Base-by-base conservation (phyloP, 2,113 vertebrate genomes). In the Terrapene triunguis region DNA sequence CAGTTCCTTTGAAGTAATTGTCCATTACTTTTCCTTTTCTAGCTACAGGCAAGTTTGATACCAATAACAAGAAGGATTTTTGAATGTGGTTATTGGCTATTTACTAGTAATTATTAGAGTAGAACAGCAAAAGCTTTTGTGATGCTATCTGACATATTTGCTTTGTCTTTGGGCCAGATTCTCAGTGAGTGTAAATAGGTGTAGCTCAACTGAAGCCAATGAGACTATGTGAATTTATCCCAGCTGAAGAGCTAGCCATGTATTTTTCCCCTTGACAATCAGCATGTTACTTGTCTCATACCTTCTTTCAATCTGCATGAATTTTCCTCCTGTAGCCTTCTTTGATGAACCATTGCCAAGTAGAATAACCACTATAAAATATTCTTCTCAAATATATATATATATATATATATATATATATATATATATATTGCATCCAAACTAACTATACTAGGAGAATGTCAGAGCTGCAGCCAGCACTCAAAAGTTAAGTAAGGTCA, bases 1-100 rank as follows among this genome's bases (percentile, higher is more conserved):
- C 79, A 10, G 19, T 79, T 90, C 65, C 42, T 95, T 93, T 95
- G 89, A 59, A 84, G 38, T 92, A 95, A 93, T 95, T 95, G 80
- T 79, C 84, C 59, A 59, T 90, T 95, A 47, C 80, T 90, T 80
- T 93, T 96, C 51, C 80, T 94, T 69, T 72, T 95, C 84, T 35
- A 84, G 69, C 16, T 85, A 92, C 92, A 84, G 82, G 32, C 47
- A 72, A 42, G 91, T 90, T 94, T 79, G 85, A 38, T 89, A 54
- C 35, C 22, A 2, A 8, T 87, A 89, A 81, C 4, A n/a, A 80
- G 42, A 83, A 85, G 80, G 69, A 27, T 85, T 89, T 96, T 87
- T 87, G 65, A 96, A 86, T 42, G 38, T 85, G 47, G 4, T 81
- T 95, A 95, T 87, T 81, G 87, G 8, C 57, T 87, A 27, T 89